Percentiles rank a stretch among this genome's conserved stretches.
phyloP scores from a whole-genome alignment of 2,797 vertebrate species.

The Phrynocephalus forsythii region DNA sequence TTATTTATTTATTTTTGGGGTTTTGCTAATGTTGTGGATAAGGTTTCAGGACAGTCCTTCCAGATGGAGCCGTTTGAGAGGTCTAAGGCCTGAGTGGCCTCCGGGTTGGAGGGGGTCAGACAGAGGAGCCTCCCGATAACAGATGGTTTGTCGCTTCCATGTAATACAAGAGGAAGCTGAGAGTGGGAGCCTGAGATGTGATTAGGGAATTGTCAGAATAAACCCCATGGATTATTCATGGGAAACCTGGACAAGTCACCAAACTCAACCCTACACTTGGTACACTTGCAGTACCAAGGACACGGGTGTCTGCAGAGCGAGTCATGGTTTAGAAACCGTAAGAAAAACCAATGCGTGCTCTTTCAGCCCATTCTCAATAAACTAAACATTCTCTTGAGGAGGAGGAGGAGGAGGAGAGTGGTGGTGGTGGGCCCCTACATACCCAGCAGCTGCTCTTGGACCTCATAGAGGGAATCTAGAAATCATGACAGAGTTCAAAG shows the following conservation, averaged over 20 bases:
- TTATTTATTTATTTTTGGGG: too few relatives aligned
- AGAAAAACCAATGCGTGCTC: background rate
- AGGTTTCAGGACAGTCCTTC: constrained; percentile 38
- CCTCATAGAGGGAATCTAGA: background rate
- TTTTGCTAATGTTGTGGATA: background rate
- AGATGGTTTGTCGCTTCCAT: constrained; percentile 59
- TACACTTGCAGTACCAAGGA: constrained; percentile 17
- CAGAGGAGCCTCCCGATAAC: constrained; percentile 27
- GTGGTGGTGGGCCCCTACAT: background rate
- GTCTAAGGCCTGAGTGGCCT: constrained; percentile 27
- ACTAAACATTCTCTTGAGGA: background rate
- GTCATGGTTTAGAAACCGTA: too few relatives aligned
- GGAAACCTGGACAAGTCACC: constrained; percentile 58
- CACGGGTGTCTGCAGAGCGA: background rate
- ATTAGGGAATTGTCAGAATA: constrained; percentile 59
- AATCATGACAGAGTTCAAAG: too few relatives aligned
- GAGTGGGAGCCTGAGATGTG: constrained; percentile 48
- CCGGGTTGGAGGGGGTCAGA: background rate
- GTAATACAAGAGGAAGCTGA: constrained; percentile 66
- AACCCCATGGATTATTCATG: constrained; percentile 70
- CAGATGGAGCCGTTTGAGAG: constrained; percentile 33
- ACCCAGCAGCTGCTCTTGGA: too few relatives aligned
- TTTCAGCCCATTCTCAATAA: background rate
- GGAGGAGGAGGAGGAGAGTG: background rate
- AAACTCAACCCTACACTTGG: constrained; percentile 21